Base-by-base conservation (phyloP, 2,888 invertebrate genomes). In the Nemotelus pantherinus region DNA sequence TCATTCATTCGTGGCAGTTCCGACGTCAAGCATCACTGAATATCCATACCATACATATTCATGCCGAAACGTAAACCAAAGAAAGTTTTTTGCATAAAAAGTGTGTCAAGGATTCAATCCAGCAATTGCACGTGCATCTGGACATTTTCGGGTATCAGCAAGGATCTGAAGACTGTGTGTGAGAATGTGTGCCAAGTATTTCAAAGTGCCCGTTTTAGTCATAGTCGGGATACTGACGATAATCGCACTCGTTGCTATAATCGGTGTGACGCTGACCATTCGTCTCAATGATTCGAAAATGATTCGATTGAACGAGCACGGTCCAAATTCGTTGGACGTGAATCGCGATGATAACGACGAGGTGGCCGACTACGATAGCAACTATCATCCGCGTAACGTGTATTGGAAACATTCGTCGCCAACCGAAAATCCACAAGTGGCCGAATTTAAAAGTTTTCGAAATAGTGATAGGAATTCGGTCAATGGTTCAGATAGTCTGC, bases 231-330 rank as follows among this genome's bases (percentile, higher is more conserved):
- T 89, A 78, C 83, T 88, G 81, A 85, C 88, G 72, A 86, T 88
- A 76, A 86, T 89, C 72, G 85, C 89, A 25, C 86, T 89, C 80
- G 87, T 89, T 84, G 89, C 89, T 74, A 88, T 88, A 82, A 89
- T 88, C 77, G 89, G 89, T 80, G 87, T 89, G 65, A 89, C 89
- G 53, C 83, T 89, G 55, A 86, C 89, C 53, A 87, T 85, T 80
- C 86, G 86, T 81, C 84, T 86, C 79, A 86, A 86, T 82, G 85
- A 86, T 79, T 85, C 87, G 60, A 86, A 86, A 64, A 86, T 86
- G 78, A 84, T 86, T 2, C 85, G 85, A 80, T 81, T 86, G 77
- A 85, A 86, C 70, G 87, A 86, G 55, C 48, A 71, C 53, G 65
- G 55, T 44, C 57, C 65, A 5, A 77, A 68, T 68, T 58, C 57